Evolutionary conservation across 1,140 invertebrate genomes (phyloP), one percentile per base, ranked within the genome.

Genomic region (Drosophila azteca): DNA sequence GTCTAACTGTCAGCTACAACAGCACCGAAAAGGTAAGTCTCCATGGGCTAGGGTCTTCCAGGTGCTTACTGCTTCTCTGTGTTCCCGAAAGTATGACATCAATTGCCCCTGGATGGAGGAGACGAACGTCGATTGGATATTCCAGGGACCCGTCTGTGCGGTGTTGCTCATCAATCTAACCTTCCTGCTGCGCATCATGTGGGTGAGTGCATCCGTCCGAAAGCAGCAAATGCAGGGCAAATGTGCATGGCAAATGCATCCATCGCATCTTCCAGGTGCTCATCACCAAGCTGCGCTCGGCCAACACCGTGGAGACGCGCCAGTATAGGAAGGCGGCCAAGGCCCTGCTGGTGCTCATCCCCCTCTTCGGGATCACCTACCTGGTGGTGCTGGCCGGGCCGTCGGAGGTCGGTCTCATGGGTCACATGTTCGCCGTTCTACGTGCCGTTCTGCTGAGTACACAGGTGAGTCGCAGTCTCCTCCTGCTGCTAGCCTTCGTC

Each of bases 161-260:
- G 95, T 96, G 13, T 93, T 97, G 6, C 94, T 95, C 61, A 93
- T 97, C 48, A 99, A 99, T 91, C 93, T 97, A 2, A 93, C 97
- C 63, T 98, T 98, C 91, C 94, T 98, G 46, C 93, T 95, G 70
- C 95, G 95, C 92, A 98, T 99, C 79, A 98, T 99, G 95, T 97
- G 96, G 96, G 97, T 97, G 2, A 45, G 41, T 62, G 60, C 24
- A 3, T 6, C 26, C 24, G 2, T 6, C 17, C 26, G 8, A 46
- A 31, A 22, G 9, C 9, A 11, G 9, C 31, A 22, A 46, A 11
- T 3, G 41, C 52, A 24, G 13, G 43, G 31, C 46, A 17, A 49
- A 11, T 11, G 7, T 11, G 17, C 17, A 20, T 20, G 17, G 17
- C 17, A 20, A 20, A 20, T 20, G 17, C 6, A 41, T 49, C 6